Evolutionary conservation across 2,888 invertebrate genomes (phyloP), one percentile per base, ranked within the genome.

Genomic region (Hylaea fasciaria): DNA sequence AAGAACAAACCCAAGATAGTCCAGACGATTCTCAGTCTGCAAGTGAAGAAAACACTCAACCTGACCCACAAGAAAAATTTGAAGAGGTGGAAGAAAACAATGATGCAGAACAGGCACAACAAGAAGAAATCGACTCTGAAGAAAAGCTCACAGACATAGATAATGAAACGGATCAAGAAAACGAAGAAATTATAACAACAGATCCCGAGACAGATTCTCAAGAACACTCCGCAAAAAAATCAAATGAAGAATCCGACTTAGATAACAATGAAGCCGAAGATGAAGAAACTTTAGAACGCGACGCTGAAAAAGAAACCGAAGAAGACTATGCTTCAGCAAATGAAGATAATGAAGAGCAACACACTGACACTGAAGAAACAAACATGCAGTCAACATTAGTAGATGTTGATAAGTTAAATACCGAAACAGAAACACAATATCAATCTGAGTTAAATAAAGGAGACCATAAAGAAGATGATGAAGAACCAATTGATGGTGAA

Each of bases 401-500:
- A 37, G 28, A 40, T 13, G n/a, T 4, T 12, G 40, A 40, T 5
- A 29, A 50, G 22, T 11, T 28, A 11, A 13, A 40, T 14, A 29
- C 13, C 28, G 50, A 50, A 10, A 40, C 14, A 7, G 28, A 54
- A 12, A 9, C 14, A 40, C 22, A 28, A 41, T 37, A 41, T 13
- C 49, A 57, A 47, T 2, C 12, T 0, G 46, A 54, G 46, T 28
- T 39, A 46, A 28, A 53, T n/a, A 12, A 39, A 28, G 35, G 52
- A 17, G 45, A 16, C 4, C 3, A 28, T 28, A 28, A 32, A 32
- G 40, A 13, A 29, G 39, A 47, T 11, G 10, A n/a, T n/a, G 14
- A 58, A 37, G 48, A 58, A 8, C 16, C 28, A 12, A 29, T 11
- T 5, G 37, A 48, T 17, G 14, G 35, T 35, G 47, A 52, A 43